Percentiles rank a stretch among this genome's conserved stretches.
These are phyloP conservation scores for Prochilodus magdalenae DNA, from an alignment of 2,113 vertebrate species.

Conservation along the genomic window DNA sequence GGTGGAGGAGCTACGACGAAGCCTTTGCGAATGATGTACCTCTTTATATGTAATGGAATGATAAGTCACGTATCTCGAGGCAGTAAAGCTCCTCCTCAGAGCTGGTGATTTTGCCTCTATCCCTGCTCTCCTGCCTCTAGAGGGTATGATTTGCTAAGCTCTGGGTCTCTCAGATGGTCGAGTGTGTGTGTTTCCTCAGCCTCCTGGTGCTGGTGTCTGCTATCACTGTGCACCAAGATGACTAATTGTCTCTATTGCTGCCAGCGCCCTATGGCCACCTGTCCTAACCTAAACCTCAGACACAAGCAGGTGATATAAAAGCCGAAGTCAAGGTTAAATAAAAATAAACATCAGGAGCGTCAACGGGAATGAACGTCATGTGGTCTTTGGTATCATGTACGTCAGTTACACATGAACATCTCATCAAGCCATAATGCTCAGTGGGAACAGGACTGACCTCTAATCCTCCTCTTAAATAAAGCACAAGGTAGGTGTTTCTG, in stretches of 20 bases:
- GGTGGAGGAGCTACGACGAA: no score
- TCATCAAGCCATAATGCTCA: no score
- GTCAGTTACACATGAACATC: neutral
- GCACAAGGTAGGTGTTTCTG: no score
- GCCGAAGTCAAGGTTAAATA: neutral
- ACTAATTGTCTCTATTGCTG: conserved; percentile 54
- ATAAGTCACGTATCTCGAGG: neutral
- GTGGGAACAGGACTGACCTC: no score
- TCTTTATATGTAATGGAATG: no score
- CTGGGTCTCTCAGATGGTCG: neutral
- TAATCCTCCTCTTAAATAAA: no score
- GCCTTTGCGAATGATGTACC: no score
- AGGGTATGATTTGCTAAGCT: conserved; percentile 25
- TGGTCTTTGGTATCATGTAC: neutral
- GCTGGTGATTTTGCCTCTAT: no score
- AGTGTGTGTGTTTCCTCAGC: conserved; percentile 33
- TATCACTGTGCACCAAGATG: conserved; percentile 33
- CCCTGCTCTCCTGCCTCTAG: neutral
- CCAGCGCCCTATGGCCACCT: conserved; percentile 16
- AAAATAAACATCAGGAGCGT: neutral
- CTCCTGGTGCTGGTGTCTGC: conserved; percentile 45
- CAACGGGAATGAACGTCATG: no score
- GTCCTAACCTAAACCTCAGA: neutral
- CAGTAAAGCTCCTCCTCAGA: neutral
- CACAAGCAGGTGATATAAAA: neutral